A percentile compares a stretch with the other conserved stretches of the same genome.
Evolutionary conservation across 1,140 invertebrate species (phyloP).

Genomic region (Platyscapa corneri): DNA sequence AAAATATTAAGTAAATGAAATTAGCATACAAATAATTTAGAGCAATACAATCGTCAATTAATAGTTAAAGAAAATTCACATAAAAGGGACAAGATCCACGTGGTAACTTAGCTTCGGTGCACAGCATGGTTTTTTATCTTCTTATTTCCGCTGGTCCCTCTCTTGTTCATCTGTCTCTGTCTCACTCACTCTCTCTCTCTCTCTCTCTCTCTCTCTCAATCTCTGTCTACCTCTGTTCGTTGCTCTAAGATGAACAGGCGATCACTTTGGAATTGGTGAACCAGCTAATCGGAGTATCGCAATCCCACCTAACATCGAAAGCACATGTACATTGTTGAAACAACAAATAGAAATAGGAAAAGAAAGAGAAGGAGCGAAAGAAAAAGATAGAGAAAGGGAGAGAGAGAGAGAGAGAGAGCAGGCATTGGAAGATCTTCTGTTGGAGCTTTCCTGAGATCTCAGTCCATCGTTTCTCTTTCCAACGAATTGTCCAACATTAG

Average conservation of each 20-base stretch:
- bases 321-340: neutral
- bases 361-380: neutral
- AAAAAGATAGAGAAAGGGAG: neutral
- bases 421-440: neutral
- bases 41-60: neutral
- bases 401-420: constrained; percentile 11
- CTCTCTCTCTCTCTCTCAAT: neutral
- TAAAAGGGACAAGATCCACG: neutral
- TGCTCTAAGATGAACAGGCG: neutral
- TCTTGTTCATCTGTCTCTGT: neutral
- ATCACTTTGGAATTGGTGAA: neutral
- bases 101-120: neutral
- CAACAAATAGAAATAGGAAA: neutral
- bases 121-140: neutral
- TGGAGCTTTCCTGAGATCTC: neutral
- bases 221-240: neutral
- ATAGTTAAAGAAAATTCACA: neutral
- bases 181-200: neutral
- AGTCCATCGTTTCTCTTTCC: neutral
- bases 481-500: neutral
- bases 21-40: no score
- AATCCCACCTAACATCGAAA: neutral
- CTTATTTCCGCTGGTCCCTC: neutral
- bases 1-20: no score
- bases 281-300: neutral